Conservation (phyloP, 2,797 vertebrate species). For the Gorsachius magnificus region DNA sequence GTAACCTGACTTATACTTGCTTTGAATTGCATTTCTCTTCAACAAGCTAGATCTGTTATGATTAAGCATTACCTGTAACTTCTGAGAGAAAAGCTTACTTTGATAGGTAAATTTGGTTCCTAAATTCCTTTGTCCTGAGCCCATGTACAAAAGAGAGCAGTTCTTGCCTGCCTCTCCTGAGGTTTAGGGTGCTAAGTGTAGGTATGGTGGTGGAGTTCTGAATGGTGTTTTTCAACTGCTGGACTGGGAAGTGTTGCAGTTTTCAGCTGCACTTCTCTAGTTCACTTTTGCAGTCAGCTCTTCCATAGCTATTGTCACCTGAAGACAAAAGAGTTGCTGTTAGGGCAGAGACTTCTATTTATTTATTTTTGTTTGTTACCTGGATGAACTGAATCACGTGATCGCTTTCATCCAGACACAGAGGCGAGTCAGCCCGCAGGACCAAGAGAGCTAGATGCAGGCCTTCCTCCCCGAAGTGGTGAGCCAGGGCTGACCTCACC, state of each 20-base stretch:
- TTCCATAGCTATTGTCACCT: not conserved
- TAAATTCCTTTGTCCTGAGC: not conserved
- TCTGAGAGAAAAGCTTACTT: not conserved
- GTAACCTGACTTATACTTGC: not conserved
- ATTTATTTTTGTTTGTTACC: constrained; percentile 47
- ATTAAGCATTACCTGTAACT: not conserved
- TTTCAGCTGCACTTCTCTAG: not conserved
- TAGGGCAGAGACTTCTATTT: not conserved
- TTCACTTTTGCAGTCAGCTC: not conserved
- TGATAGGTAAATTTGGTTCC: not conserved
- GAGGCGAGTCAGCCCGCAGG: constrained; percentile 77
- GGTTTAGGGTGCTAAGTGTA: not conserved
- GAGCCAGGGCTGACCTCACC: constrained; percentile 45
- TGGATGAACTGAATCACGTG: constrained; percentile 65
- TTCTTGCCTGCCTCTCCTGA: not conserved
- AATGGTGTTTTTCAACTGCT: not conserved
- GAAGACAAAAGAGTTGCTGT: not conserved
- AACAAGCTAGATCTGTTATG: not conserved
- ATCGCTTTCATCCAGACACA: constrained; percentile 50
- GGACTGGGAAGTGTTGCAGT: not conserved
- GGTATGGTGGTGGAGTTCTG: not conserved
- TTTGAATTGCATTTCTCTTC: not conserved
- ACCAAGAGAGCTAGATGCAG: constrained; percentile 81
- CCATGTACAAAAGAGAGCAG: not conserved
- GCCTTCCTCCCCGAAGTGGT: constrained; percentile 74